A percentile compares a stretch with the other conserved stretches of the same genome.
These are phyloP conservation scores for Poecilia velifera DNA, from an alignment of 2,797 vertebrate species.

Conservation along the genomic window DNA sequence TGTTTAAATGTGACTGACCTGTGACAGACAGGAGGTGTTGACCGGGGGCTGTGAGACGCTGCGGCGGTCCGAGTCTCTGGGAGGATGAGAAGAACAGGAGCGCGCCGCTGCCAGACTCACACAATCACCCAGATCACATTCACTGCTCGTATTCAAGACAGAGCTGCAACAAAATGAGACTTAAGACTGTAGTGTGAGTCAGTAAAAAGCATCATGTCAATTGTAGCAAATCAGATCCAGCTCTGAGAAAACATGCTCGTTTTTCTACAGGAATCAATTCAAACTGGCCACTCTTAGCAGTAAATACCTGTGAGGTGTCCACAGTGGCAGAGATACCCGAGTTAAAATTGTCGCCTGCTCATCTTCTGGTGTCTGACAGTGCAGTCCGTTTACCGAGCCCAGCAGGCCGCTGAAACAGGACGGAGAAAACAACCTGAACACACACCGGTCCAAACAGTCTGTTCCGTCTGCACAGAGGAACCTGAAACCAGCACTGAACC, in stretches of 20 bases:
- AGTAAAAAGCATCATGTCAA: neutral
- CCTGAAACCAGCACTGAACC: constrained; percentile 56
- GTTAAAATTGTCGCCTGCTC: constrained; percentile 53
- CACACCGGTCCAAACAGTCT: constrained; percentile 41
- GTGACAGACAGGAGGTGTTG: constrained; percentile 49
- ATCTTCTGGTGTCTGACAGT: constrained; percentile 25
- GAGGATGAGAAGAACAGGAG: constrained; percentile 46
- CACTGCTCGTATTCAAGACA: constrained; percentile 26
- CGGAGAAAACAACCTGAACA: constrained; percentile 42
- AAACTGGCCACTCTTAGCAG: neutral
- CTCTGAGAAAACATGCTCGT: neutral
- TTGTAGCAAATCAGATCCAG: neutral
- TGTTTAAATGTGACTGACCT: constrained; percentile 48
- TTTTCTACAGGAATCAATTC: neutral
- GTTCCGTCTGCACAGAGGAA: constrained; percentile 48
- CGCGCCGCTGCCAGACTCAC: constrained; percentile 58
- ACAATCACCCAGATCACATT: constrained; percentile 54
- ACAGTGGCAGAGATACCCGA: constrained; percentile 14
- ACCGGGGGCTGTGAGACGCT: constrained; percentile 40
- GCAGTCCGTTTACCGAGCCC: constrained; percentile 36
- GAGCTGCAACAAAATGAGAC: constrained; percentile 23
- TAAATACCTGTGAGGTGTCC: constrained; percentile 66
- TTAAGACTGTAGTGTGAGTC: neutral
- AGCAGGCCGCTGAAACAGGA: constrained; percentile 47
- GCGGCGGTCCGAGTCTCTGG: constrained; percentile 29